phyloP scores from a whole-genome alignment of 2,888 invertebrate genomes.

The Apamea anceps region DNA sequence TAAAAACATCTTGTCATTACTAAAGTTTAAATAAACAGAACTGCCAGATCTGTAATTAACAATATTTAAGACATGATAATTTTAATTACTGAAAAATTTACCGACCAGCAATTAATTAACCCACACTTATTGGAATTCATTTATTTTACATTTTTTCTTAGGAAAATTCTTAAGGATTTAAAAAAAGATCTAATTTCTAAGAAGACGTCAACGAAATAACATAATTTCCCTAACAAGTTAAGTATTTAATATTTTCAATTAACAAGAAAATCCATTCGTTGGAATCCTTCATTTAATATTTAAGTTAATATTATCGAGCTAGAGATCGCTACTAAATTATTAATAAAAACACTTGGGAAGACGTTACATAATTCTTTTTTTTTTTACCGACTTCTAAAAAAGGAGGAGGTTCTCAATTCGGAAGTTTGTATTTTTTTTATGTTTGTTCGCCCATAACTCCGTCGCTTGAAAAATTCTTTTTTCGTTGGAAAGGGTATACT shows the following conservation, averaged over 20 bases:
- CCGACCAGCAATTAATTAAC: too few relatives aligned
- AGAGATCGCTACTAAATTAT: slow-evolving; percentile 37
- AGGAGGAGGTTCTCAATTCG: too few relatives aligned
- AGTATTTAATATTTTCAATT: slow-evolving; percentile 19
- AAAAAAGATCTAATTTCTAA: not conserved
- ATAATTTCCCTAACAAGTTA: slow-evolving; percentile 15
- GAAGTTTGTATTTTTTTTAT: too few relatives aligned
- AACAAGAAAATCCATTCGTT: slow-evolving; percentile 8
- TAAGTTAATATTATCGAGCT: slow-evolving; percentile 36
- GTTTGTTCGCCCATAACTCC: too few relatives aligned
- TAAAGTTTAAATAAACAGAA: too few relatives aligned
- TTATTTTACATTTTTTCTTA: not conserved
- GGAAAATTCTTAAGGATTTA: not conserved
- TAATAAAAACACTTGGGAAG: slow-evolving; percentile 40
- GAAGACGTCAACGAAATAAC: not conserved
- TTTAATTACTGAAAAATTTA: too few relatives aligned
- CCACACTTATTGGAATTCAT: not conserved
- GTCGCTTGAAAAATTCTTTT: too few relatives aligned
- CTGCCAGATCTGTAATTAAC: too few relatives aligned
- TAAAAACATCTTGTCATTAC: too few relatives aligned
- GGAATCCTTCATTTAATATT: slow-evolving; percentile 41
- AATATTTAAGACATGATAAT: too few relatives aligned
- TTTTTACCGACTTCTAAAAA: too few relatives aligned
- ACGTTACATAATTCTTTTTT: slow-evolving; percentile 19
- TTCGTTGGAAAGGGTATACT: too few relatives aligned